Conservation (phyloP, 2,113 vertebrate genomes). For the Callorhinus ursinus region DNA sequence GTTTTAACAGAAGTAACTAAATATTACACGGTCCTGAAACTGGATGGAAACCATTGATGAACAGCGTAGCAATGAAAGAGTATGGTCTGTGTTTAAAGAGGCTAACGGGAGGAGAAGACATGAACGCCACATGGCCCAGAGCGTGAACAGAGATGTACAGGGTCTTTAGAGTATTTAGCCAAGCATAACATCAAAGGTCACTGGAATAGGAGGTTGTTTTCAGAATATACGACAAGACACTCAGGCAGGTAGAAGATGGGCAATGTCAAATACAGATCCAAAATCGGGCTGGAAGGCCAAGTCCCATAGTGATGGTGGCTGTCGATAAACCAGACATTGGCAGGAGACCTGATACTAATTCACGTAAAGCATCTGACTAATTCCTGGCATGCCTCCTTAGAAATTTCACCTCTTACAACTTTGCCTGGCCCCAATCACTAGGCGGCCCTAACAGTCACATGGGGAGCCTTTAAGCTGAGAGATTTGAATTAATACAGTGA, state of each 20-base stretch:
- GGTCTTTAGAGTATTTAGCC: neutral
- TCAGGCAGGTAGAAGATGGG: neutral
- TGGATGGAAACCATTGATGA: rapidly evolving
- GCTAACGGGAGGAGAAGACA: rapidly evolving
- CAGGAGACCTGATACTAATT: neutral
- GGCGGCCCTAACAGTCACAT: rapidly evolving
- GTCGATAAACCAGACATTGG: neutral
- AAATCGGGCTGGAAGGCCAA: rapidly evolving
- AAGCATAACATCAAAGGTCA: neutral
- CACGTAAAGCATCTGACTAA: neutral
- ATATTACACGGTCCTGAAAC: neutral
- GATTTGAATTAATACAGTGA: rapidly evolving
- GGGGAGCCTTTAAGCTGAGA: rapidly evolving
- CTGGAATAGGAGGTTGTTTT: neutral
- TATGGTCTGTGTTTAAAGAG: neutral
- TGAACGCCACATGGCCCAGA: rapidly evolving
- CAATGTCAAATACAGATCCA: rapidly evolving
- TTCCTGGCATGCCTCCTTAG: neutral
- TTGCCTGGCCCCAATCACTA: rapidly evolving
- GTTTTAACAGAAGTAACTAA: neutral
- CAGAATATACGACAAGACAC: neutral
- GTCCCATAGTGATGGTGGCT: rapidly evolving
- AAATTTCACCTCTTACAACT: neutral
- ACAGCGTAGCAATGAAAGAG: rapidly evolving
- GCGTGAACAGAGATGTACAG: rapidly evolving